Conservation (phyloP, 2,113 vertebrate species). For the Platysteira castanea region DNA sequence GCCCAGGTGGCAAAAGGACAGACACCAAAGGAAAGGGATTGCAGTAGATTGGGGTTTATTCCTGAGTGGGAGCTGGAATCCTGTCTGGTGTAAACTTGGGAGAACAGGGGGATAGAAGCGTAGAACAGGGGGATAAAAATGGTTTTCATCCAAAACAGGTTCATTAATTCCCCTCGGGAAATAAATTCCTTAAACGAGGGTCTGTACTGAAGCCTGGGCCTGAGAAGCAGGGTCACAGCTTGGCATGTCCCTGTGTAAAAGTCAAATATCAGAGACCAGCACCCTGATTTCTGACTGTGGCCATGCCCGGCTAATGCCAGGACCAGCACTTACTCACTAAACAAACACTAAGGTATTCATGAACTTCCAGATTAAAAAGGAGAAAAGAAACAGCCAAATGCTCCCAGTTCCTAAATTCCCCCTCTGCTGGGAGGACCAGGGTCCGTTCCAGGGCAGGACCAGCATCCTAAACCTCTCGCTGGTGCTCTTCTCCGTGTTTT, state of each 20-base stretch:
- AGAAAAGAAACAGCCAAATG: not conserved
- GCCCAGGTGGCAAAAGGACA: not conserved
- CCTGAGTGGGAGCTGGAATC: not conserved
- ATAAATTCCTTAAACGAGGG: not conserved
- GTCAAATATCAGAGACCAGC: not conserved
- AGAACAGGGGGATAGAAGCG: not conserved
- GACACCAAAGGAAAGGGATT: too few species aligned
- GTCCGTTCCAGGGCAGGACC: rapidly evolving
- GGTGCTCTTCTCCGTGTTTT: not conserved
- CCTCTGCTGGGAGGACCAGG: not conserved
- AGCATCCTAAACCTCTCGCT: rapidly evolving
- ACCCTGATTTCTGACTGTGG: not conserved
- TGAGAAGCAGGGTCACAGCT: not conserved
- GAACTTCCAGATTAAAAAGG: not conserved
- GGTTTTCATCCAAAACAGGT: not conserved
- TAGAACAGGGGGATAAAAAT: not conserved
- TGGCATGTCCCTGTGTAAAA: not conserved
- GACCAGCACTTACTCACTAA: not conserved
- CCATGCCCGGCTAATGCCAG: not conserved
- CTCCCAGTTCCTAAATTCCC: not conserved
- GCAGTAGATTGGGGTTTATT: not conserved
- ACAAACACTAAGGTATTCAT: not conserved
- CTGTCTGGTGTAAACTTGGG: rapidly evolving
- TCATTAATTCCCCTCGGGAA: not conserved
- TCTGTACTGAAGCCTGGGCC: not conserved